phyloP scores from a whole-genome alignment of 2,797 vertebrate genomes.

The Salmo trutta region DNA sequence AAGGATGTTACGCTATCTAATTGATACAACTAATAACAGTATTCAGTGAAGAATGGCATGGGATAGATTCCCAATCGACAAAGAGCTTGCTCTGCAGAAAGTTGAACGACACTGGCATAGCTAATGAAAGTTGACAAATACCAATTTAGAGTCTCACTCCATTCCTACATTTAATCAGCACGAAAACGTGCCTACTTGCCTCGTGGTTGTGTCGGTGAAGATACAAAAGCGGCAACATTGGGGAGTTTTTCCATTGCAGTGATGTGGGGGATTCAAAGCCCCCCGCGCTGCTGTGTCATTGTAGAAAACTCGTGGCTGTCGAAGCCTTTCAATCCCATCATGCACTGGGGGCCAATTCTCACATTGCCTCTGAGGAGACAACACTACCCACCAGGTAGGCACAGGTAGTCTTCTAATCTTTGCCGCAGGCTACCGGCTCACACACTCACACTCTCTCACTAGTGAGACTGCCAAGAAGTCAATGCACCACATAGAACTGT shows the following conservation, averaged over 20 bases:
- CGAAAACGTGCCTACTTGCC: slow-evolving; percentile 14
- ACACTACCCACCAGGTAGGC: slow-evolving; percentile 33
- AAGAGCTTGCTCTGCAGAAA: slow-evolving; percentile 28
- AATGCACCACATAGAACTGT: too few relatives aligned
- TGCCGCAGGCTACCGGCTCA: slow-evolving; percentile 16
- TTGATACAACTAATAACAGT: slow-evolving; percentile 24
- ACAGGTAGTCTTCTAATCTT: slow-evolving; percentile 3
- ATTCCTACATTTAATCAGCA: too few relatives aligned
- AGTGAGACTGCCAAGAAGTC: slow-evolving; percentile 31
- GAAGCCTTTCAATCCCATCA: slow-evolving; percentile 7
- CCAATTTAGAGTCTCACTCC: not conserved
- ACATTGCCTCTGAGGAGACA: slow-evolving; percentile 17
- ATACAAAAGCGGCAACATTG: slow-evolving; percentile 4
- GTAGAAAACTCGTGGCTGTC: slow-evolving; percentile 4
- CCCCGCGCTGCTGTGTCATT: slow-evolving; percentile 10
- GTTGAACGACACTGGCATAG: slow-evolving; percentile 14
- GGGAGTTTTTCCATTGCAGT: slow-evolving; percentile 11
- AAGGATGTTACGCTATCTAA: not conserved
- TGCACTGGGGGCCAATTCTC: slow-evolving; percentile 18
- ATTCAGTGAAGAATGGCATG: not conserved
- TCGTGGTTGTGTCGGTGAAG: not conserved
- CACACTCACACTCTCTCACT: slow-evolving; percentile 19
- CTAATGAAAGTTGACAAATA: not conserved
- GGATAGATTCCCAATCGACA: slow-evolving; percentile 8
- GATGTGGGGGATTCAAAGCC: not conserved